A percentile compares a stretch with the other conserved stretches of the same genome.
phyloP scores from a whole-genome alignment of 2,113 vertebrate genomes.

The Neodontobutis hainanensis region DNA sequence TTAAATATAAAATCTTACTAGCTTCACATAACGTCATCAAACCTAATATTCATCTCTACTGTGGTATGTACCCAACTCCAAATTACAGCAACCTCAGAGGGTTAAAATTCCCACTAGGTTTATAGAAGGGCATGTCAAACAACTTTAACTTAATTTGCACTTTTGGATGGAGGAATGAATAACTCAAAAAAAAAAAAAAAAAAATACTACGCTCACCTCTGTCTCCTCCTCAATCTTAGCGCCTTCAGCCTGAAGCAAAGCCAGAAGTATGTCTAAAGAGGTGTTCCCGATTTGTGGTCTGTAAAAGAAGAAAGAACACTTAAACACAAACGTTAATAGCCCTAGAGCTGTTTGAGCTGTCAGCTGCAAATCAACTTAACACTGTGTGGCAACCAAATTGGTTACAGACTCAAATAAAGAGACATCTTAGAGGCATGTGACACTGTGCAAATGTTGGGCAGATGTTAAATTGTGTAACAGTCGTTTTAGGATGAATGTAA shows the following conservation, averaged over 20 bases:
- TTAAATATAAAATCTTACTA: no score
- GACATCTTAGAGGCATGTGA: not conserved
- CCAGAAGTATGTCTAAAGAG: slow-evolving; percentile 91
- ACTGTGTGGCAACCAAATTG: not conserved
- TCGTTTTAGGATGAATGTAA: not conserved
- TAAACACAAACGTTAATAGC: slow-evolving; percentile 6
- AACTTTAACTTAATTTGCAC: no score
- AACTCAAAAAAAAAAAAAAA: not conserved
- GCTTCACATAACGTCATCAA: no score
- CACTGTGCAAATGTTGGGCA: not conserved
- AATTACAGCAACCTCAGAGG: no score
- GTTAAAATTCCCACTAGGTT: no score
- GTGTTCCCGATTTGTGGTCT: slow-evolving; percentile 88
- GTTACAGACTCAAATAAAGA: not conserved
- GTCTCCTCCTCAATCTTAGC: slow-evolving; percentile 98
- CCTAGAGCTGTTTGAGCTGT: no score
- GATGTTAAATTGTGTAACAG: not conserved
- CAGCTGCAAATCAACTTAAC: not conserved
- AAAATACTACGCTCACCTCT: slow-evolving; percentile 84
- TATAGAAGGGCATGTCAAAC: no score
- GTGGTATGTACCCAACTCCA: no score
- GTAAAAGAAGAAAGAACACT: slow-evolving; percentile 36
- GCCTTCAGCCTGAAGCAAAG: slow-evolving; percentile 93
- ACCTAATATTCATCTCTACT: no score
- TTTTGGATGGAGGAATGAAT: slow-evolving; percentile 5